These are phyloP conservation scores for Oryzias sinensis DNA, from an alignment of 2,797 vertebrate species.

Conservation along the genomic window DNA sequence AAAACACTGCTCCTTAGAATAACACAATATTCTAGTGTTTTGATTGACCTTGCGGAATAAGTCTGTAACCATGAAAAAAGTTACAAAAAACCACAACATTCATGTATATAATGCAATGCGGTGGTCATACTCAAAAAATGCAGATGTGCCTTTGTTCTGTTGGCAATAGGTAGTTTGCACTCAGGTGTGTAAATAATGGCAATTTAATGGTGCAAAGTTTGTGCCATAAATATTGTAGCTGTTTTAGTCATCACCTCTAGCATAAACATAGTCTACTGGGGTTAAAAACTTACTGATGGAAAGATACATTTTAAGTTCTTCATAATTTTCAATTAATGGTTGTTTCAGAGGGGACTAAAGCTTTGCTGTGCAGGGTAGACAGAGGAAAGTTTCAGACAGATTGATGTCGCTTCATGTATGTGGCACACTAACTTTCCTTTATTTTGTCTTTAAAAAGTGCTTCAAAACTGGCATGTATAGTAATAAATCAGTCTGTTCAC, in stretches of 20 bases:
- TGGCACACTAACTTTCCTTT: not conserved
- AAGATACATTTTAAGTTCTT: not conserved
- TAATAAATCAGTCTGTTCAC: no score
- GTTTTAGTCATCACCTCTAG: slow-evolving; percentile 15
- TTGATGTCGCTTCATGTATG: not conserved
- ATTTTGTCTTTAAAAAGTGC: not conserved
- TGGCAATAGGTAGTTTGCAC: slow-evolving; percentile 1
- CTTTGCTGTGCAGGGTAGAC: not conserved
- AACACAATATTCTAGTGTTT: slow-evolving; percentile 80
- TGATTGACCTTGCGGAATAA: slow-evolving; percentile 78
- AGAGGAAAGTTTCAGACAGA: not conserved
- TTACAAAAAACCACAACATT: slow-evolving; percentile 16
- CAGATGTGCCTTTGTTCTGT: slow-evolving; percentile 12
- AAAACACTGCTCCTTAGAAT: slow-evolving; percentile 76
- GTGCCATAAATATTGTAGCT: slow-evolving; percentile 32
- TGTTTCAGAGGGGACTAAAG: not conserved
- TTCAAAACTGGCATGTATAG: no score
- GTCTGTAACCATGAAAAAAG: slow-evolving; percentile 67
- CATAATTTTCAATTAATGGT: not conserved
- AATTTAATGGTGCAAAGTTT: slow-evolving; percentile 15
- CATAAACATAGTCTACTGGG: not conserved
- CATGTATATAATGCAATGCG: slow-evolving; percentile 65
- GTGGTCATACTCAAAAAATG: slow-evolving; percentile 55
- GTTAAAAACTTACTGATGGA: not conserved
- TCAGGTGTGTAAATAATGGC: not conserved